phyloP scores from a whole-genome alignment of 2,797 vertebrate species.

The Propithecus deckenii region DNA sequence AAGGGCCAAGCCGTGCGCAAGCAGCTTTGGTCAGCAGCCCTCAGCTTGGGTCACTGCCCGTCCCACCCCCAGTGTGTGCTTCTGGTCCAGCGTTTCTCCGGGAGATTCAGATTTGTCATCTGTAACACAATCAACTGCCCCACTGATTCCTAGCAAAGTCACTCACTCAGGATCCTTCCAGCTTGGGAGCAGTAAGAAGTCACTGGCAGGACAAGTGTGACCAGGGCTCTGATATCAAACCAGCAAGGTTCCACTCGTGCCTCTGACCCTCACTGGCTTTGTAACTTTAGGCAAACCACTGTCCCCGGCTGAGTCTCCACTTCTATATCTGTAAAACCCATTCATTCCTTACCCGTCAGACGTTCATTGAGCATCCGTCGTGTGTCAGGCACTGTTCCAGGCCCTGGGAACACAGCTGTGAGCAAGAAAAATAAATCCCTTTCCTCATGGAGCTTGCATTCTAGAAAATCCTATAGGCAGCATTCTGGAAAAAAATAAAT shows the following conservation, averaged over 20 bases:
- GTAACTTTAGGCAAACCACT: neutral
- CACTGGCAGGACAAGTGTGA: neutral
- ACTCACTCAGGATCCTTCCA: neutral
- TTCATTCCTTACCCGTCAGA: neutral
- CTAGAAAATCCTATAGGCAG: neutral
- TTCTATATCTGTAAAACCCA: neutral
- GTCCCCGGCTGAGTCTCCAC: neutral
- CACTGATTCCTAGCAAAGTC: neutral
- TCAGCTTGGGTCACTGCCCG: accelerated
- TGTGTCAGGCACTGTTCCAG: neutral
- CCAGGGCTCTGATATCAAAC: neutral
- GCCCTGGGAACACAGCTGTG: neutral
- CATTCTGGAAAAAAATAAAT: neutral
- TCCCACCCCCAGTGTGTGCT: neutral
- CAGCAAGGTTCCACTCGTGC: neutral
- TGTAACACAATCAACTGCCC: neutral
- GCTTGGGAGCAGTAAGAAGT: neutral
- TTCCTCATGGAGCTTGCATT: neutral
- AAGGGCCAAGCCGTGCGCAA: slow-evolving; percentile 96
- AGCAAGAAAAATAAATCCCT: neutral
- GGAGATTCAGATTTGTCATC: neutral
- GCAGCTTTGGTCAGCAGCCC: slow-evolving; percentile 92
- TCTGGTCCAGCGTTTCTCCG: neutral
- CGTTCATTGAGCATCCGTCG: neutral
- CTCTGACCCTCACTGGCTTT: neutral